Conservation (phyloP, 2,888 invertebrate genomes). For the Pristionchus japonicus region DNA sequence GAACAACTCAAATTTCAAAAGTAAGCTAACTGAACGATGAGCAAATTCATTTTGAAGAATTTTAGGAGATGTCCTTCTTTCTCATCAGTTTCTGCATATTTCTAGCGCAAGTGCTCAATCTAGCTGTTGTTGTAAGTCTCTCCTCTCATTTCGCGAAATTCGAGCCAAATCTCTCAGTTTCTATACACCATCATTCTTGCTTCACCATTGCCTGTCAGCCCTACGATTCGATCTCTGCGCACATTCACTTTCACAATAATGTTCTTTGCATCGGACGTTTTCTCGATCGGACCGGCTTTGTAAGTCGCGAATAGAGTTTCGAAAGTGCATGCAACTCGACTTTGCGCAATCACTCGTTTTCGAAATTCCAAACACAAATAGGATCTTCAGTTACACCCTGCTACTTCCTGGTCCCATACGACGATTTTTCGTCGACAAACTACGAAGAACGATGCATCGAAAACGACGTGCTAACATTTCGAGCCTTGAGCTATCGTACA, state of each 20-base stretch:
- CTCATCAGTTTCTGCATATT: constrained; percentile 9
- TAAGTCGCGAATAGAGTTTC: not conserved
- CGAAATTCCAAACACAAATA: too few relatives aligned
- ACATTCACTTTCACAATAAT: not conserved
- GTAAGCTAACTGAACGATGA: not conserved
- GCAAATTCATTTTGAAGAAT: not conserved
- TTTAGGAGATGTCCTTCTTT: not conserved
- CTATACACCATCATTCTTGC: too few relatives aligned
- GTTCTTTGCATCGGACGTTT: not conserved
- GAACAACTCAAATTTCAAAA: not conserved
- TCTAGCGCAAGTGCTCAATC: not conserved
- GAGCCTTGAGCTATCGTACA: too few relatives aligned
- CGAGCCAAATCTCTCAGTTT: too few relatives aligned
- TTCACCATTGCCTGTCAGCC: not conserved
- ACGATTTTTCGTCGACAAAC: not conserved
- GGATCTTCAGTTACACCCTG: not conserved
- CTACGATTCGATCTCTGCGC: not conserved
- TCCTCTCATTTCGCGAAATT: not conserved
- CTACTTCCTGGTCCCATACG: not conserved
- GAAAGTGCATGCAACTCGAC: too few relatives aligned
- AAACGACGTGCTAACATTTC: too few relatives aligned
- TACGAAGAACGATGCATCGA: not conserved
- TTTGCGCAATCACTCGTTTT: too few relatives aligned
- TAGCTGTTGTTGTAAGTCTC: not conserved
- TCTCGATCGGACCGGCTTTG: not conserved